A percentile compares a stretch with the other conserved stretches of the same genome.
Conservation (phyloP, 1,140 invertebrate genomes). For the Neodiprion lecontei region DNA sequence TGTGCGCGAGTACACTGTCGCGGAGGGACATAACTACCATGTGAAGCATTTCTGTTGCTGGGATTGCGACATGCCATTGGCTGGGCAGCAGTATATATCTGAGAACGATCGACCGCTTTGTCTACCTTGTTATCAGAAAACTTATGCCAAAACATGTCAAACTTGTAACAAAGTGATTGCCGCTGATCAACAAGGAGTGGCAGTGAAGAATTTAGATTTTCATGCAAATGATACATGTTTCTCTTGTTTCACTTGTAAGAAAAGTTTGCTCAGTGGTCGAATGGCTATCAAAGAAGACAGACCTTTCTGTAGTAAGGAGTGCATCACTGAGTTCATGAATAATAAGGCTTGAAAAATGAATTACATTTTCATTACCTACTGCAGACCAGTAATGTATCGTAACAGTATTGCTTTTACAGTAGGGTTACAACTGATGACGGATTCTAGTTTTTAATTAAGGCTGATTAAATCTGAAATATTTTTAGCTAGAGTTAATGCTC, state of each 20-base stretch:
- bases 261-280: constrained; percentile 71
- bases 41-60: constrained; percentile 90
- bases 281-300: constrained; percentile 73
- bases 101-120: constrained; percentile 82
- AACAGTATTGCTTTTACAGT: no score
- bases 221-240: constrained; percentile 80
- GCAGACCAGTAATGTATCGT: neutral
- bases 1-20: constrained; percentile 82
- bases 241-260: constrained; percentile 74
- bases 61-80: constrained; percentile 82
- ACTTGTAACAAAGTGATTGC: constrained; percentile 75
- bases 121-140: constrained; percentile 78
- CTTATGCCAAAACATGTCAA: constrained; percentile 78
- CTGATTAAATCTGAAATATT: no score
- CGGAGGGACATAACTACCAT: constrained; percentile 82
- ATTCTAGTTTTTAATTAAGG: no score
- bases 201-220: constrained; percentile 78
- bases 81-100: constrained; percentile 80
- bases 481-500: no score
- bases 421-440: no score
- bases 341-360: constrained; percentile 9
- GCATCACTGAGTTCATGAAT: constrained; percentile 47
- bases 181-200: constrained; percentile 78
- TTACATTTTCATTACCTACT: neutral
- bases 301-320: constrained; percentile 71